These are phyloP conservation scores for Graptemys geographica DNA, from an alignment of 2,797 vertebrate species.

Conservation along the genomic window DNA sequence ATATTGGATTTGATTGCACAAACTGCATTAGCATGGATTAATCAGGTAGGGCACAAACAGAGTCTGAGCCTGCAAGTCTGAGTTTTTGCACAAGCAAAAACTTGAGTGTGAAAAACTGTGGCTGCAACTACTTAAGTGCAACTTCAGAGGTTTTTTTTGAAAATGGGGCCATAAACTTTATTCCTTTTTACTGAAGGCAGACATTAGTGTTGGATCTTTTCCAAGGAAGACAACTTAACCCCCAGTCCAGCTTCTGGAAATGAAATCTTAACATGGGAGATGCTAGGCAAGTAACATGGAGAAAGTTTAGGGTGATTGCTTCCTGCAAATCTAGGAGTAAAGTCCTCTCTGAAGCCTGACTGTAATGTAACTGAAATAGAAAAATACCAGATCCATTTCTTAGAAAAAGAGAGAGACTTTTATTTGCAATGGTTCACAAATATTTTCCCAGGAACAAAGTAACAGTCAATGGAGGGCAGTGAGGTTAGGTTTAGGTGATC, in stretches of 20 bases:
- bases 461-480: constrained; percentile 39
- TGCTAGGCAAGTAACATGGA: constrained; percentile 40
- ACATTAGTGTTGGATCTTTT: background rate
- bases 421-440: constrained; percentile 74
- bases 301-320: constrained; percentile 34
- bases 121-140: background rate
- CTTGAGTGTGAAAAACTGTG: background rate
- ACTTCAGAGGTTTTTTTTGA: background rate
- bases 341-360: constrained; percentile 54
- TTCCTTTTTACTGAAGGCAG: background rate
- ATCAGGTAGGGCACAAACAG: constrained; percentile 52
- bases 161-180: background rate
- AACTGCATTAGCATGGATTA: constrained; percentile 4
- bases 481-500: constrained; percentile 52
- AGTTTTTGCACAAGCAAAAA: background rate
- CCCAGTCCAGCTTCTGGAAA: background rate
- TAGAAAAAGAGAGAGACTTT: constrained; percentile 77
- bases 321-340: constrained; percentile 20
- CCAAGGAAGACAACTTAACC: background rate
- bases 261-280: constrained; percentile 41
- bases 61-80: background rate
- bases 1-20: accelerated
- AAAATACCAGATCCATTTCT: constrained; percentile 79
- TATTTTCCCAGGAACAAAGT: constrained; percentile 51
- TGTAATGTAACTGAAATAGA: constrained; percentile 67